Evolutionary conservation across 2,888 invertebrate genomes (phyloP), one percentile per base, ranked within the genome.

Genomic region (Torymus aiolomorphi): DNA sequence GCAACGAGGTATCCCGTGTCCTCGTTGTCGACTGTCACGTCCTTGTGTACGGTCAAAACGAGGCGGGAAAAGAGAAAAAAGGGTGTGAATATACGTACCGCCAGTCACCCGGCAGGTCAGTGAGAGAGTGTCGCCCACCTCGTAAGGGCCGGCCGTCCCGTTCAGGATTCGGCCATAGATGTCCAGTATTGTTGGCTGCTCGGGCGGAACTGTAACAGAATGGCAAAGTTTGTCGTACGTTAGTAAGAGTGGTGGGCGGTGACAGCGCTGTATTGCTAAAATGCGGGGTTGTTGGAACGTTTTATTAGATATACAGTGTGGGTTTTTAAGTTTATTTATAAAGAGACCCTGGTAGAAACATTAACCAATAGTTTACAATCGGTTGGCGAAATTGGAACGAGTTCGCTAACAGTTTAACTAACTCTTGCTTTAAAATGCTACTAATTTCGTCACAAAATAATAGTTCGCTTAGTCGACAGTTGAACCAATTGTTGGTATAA

Each of bases 31-130:
- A 4, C 42, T 74, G 65, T 42, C 65, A 20, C 65, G 51, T 74
- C 54, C 20, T 65, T 24, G 42, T 42, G 8, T 10, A 54, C 13
- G 24, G 67, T 31, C 11, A 20, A 54, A 51, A n/a, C 12, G 16
- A 14, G 3, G 14, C 31, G 42, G 8, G 11, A 65, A 10, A 65
- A 11, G 12, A 11, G 12, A 16, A 65, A 16, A n/a, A 16, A 51
- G 16, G 16, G n/a, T 59, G 16, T 57, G 24, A 10, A 69, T 10
- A 54, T 74, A 76, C 81, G 2, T 93, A 94, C 97, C 97, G 86
- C 97, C 97, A 83, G 95, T 95, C 67, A 97, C 96, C 84, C 96
- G 93, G 91, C 97, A 97, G 80, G 95, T 97, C 86, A 97, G 93
- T 76, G 95, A 93, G 83, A 97, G 94, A 87, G 96, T 96, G 86